phyloP scores from a whole-genome alignment of 30 jellyfish, hydroid and myxozoan species.

The Nemopilema nomurai region DNA sequence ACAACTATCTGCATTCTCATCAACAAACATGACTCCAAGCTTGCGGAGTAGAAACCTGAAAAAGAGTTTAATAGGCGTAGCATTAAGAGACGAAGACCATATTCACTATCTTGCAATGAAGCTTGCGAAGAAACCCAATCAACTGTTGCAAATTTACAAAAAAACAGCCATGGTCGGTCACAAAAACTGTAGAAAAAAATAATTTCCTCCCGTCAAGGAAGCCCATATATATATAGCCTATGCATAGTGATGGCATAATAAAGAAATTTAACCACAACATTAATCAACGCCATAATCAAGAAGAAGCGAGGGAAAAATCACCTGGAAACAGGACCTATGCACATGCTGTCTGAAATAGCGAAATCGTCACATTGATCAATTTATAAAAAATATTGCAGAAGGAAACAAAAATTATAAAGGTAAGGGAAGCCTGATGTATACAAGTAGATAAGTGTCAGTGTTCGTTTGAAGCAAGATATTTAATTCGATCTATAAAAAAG shows the following conservation, averaged over 20 bases:
- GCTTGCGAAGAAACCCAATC: too few relatives aligned
- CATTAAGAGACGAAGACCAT: too few relatives aligned
- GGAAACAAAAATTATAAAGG: neutral
- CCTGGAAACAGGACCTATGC: neutral
- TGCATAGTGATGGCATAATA: neutral
- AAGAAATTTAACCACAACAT: too few relatives aligned
- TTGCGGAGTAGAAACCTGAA: constrained; percentile 10
- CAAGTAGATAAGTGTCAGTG: too few relatives aligned
- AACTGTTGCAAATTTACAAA: too few relatives aligned
- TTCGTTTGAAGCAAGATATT: too few relatives aligned
- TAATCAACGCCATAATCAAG: too few relatives aligned
- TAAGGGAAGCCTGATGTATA: neutral
- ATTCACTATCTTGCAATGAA: too few relatives aligned
- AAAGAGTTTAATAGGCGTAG: too few relatives aligned
- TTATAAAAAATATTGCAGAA: neutral
- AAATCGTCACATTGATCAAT: too few relatives aligned
- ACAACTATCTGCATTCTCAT: neutral
- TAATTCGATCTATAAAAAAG: too few relatives aligned
- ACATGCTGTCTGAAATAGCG: neutral
- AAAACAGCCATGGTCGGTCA: too few relatives aligned
- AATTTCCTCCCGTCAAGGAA: neutral
- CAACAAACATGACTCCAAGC: constrained; percentile 17
- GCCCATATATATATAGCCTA: neutral
- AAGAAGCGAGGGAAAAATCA: neutral
- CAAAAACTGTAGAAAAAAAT: neutral